phyloP scores from a whole-genome alignment of 2,113 vertebrate species.

The Eubucco bourcierii region DNA sequence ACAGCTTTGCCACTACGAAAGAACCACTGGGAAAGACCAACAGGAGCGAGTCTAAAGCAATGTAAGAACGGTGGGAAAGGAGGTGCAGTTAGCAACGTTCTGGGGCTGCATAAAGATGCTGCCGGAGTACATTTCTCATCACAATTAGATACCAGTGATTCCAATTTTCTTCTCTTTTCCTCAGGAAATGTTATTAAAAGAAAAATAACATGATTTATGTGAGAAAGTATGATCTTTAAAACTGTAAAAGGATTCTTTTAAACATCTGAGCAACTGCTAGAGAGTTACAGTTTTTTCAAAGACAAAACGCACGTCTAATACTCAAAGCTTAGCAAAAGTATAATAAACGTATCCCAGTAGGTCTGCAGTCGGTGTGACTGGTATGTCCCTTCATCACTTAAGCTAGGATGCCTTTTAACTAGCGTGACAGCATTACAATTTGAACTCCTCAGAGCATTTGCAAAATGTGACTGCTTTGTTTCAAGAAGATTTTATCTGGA shows the following conservation, averaged over 20 bases:
- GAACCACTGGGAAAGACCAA: conserved; percentile 9
- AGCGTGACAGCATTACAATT: not conserved
- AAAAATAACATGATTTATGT: not conserved
- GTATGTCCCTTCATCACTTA: not conserved
- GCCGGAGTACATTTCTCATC: not conserved
- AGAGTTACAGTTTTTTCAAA: not conserved
- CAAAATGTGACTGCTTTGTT: conserved; percentile 1
- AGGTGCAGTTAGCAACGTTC: not conserved
- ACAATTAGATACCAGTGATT: not conserved
- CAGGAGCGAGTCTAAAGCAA: not conserved
- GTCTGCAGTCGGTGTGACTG: not conserved
- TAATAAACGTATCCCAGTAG: not conserved
- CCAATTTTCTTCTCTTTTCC: not conserved
- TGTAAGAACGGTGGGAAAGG: not conserved
- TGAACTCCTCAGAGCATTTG: not conserved
- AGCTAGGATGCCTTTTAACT: not conserved
- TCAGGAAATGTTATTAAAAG: not conserved
- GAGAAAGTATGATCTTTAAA: not conserved
- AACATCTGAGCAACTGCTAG: not conserved
- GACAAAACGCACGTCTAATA: not conserved
- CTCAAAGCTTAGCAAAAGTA: not conserved
- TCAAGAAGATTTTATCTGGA: not conserved
- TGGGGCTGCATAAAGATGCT: not conserved
- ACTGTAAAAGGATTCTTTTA: not conserved
- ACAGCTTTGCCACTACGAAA: not conserved